phyloP scores from a whole-genome alignment of 2,113 vertebrate species.

The Maylandia zebra region DNA sequence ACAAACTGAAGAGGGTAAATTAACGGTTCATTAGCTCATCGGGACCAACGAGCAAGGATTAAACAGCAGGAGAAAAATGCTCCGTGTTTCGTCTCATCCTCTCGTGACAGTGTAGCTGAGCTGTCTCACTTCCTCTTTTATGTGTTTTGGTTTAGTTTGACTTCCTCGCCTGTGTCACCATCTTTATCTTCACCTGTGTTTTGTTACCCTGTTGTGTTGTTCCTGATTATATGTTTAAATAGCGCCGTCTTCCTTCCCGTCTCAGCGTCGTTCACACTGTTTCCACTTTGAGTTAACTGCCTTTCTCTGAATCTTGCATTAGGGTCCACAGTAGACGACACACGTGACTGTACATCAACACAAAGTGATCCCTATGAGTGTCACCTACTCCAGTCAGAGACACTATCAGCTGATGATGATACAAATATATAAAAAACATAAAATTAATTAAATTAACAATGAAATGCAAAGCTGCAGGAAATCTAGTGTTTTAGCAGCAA shows the following conservation, averaged over 20 bases:
- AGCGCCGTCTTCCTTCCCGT: rapidly evolving
- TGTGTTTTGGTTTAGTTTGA: neutral
- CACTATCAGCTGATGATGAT: neutral
- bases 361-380: neutral
- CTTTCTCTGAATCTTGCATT: neutral
- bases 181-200: neutral
- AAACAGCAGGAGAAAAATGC: neutral
- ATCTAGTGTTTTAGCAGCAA: neutral
- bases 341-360: neutral
- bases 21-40: neutral
- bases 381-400: rapidly evolving
- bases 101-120: neutral
- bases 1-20: neutral
- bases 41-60: neutral
- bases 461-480: neutral
- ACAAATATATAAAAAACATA: neutral
- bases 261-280: neutral
- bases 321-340: neutral
- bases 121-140: neutral
- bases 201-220: neutral
- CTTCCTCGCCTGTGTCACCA: neutral
- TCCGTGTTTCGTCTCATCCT: neutral
- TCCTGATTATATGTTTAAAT: rapidly evolving
- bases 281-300: neutral
- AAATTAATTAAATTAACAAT: rapidly evolving